phyloP scores from a whole-genome alignment of 2,113 vertebrate genomes.

The Chaetops frenatus region DNA sequence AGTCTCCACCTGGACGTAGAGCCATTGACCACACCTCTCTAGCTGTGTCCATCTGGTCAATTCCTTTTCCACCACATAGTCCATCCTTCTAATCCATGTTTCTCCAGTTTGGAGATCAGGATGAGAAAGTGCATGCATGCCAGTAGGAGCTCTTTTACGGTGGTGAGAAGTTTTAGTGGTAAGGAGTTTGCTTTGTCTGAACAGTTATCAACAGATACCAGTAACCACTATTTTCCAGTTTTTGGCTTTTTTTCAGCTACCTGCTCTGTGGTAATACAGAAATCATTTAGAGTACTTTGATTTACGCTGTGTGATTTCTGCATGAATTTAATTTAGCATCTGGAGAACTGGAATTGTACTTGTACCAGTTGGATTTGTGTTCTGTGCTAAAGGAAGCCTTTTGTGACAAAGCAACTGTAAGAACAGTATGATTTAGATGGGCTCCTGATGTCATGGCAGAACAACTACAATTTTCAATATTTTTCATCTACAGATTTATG shows the following conservation, averaged over 20 bases:
- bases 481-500: neutral
- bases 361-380: neutral
- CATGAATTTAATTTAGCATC: neutral
- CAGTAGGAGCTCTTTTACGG: neutral
- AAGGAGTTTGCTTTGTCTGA: neutral
- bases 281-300: neutral
- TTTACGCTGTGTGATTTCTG: neutral
- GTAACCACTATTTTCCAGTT: neutral
- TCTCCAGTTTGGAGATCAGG: neutral
- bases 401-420: neutral
- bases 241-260: neutral
- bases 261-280: neutral
- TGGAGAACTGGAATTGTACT: neutral
- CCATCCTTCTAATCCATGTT: neutral
- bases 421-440: neutral
- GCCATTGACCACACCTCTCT: neutral
- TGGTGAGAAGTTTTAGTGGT: neutral
- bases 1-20: neutral
- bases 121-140: neutral
- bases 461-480: neutral
- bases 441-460: neutral
- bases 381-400: neutral
- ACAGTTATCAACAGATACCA: neutral
- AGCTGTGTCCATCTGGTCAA: neutral
- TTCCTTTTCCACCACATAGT: neutral